Percentiles rank a stretch among this genome's conserved stretches.
phyloP scores from a whole-genome alignment of 2,797 vertebrate genomes.

The Takifugu rubripes region DNA sequence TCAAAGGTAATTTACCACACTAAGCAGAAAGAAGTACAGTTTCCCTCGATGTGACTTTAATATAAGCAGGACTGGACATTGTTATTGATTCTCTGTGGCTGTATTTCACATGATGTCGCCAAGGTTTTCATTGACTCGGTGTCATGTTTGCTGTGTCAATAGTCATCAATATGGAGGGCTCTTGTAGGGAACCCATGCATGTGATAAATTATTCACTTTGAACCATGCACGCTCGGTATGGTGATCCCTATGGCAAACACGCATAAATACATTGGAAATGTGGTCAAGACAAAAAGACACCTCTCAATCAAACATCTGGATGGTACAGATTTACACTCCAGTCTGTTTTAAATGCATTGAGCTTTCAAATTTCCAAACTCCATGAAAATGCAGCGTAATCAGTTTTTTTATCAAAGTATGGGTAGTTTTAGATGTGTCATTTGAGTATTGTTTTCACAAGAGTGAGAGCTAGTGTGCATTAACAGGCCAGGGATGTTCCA shows the following conservation, averaged over 20 bases:
- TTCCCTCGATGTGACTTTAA: slow-evolving; percentile 1
- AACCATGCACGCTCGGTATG: not conserved
- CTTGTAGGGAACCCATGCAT: slow-evolving; percentile 47
- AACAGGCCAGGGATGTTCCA: not conserved
- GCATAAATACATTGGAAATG: not conserved
- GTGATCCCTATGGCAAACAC: not conserved
- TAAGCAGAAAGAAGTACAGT: too few species aligned
- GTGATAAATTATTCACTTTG: slow-evolving; percentile 67
- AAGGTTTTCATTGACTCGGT: slow-evolving; percentile 58
- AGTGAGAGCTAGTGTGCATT: too few species aligned
- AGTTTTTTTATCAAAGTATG: not conserved
- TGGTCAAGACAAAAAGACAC: not conserved
- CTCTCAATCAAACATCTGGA: not conserved
- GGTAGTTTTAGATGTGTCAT: not conserved
- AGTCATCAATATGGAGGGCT: slow-evolving; percentile 67
- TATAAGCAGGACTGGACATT: slow-evolving; percentile 7
- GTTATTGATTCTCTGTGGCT: slow-evolving; percentile 16
- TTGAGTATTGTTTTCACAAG: not conserved
- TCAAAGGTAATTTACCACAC: not conserved
- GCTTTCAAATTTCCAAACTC: not conserved
- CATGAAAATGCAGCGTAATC: not conserved
- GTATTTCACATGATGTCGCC: slow-evolving; percentile 31
- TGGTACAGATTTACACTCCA: too few species aligned
- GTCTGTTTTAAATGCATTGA: not conserved
- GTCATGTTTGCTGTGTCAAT: slow-evolving; percentile 42